A percentile compares a stretch with the other conserved stretches of the same genome.
These are phyloP conservation scores for Drosophila kurseongensis DNA, from an alignment of 1,140 invertebrate genomes.

Conservation along the genomic window DNA sequence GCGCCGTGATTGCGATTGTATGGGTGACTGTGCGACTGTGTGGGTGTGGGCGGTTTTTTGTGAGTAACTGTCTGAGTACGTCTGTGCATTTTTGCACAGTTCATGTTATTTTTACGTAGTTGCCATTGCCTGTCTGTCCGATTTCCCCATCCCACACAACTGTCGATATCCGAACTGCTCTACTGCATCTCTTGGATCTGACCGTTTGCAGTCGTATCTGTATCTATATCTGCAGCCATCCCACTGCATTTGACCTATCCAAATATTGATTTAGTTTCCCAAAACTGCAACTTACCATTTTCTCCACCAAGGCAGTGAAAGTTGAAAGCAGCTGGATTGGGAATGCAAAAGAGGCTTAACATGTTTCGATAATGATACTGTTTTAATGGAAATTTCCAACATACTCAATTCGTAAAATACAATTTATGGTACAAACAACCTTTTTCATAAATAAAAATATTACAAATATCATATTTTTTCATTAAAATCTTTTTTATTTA, in stretches of 20 bases:
- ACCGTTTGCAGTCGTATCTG: conserved; percentile 22
- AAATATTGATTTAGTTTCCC: conserved; percentile 76
- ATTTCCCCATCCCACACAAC: conserved; percentile 28
- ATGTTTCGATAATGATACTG: background rate
- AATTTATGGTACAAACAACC: too few relatives aligned
- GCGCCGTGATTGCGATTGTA: conserved; percentile 56
- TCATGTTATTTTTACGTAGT: conserved; percentile 78
- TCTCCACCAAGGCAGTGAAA: conserved; percentile 48
- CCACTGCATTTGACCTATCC: conserved; percentile 71
- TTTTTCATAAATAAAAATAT: too few relatives aligned
- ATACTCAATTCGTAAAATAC: too few relatives aligned
- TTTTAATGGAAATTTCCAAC: background rate
- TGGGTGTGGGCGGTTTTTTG: conserved; percentile 39
- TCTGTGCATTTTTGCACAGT: conserved; percentile 67
- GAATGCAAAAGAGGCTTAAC: background rate
- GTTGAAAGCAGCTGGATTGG: conserved; percentile 34
- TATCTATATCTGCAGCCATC: conserved; percentile 30
- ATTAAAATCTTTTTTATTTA: too few relatives aligned
- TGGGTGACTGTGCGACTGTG: conserved; percentile 31
- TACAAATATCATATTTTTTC: too few relatives aligned
- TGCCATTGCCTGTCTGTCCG: conserved; percentile 72
- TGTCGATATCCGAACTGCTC: conserved; percentile 10
- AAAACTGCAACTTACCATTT: conserved; percentile 49
- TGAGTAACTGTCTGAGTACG: conserved; percentile 50
- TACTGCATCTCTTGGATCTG: conserved; percentile 29